These are phyloP conservation scores for Nyctalus aviator DNA, from an alignment of 2,797 vertebrate genomes.

Conservation along the genomic window DNA sequence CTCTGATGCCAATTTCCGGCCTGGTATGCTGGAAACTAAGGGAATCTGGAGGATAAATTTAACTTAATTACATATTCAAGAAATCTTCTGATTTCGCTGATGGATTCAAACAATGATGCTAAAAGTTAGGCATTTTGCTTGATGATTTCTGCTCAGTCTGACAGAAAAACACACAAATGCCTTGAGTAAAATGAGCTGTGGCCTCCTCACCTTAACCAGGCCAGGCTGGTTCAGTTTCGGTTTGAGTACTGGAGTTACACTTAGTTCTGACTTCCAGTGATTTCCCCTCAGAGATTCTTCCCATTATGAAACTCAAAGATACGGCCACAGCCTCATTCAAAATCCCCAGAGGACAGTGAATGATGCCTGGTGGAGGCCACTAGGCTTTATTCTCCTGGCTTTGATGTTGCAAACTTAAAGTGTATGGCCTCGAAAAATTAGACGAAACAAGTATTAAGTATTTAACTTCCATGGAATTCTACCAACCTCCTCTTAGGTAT, in stretches of 20 bases:
- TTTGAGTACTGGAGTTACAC: background rate
- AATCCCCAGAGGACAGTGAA: background rate
- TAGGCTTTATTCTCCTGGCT: background rate
- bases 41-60: constrained; percentile 47
- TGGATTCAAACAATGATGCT: constrained; percentile 35
- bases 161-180: background rate
- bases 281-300: background rate
- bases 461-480: background rate
- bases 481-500: background rate
- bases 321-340: background rate
- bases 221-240: background rate
- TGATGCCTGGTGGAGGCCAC: background rate
- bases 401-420: constrained; percentile 14
- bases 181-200: background rate
- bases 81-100: constrained; percentile 44
- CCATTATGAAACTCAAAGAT: background rate
- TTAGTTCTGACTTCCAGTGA: background rate
- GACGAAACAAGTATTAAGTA: constrained; percentile 17
- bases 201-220: background rate
- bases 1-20: constrained; percentile 54
- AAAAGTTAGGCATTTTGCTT: constrained; percentile 38
- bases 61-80: constrained; percentile 60
- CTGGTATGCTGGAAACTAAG: background rate
- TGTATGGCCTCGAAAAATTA: background rate
- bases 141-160: background rate